phyloP scores from a whole-genome alignment of 2,888 invertebrate species.

The Phlogophora meticulosa region DNA sequence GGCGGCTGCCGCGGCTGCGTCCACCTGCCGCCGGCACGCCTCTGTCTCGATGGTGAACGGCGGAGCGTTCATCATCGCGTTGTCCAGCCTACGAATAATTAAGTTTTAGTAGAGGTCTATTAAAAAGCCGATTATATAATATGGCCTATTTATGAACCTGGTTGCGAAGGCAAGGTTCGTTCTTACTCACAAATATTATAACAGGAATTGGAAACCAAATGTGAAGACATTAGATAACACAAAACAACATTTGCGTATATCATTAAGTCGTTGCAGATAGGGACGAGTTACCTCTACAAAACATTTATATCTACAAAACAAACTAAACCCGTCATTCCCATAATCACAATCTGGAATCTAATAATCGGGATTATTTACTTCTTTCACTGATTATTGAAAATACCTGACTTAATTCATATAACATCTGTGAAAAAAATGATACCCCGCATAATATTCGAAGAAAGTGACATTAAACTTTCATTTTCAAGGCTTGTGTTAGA shows the following conservation, averaged over 20 bases:
- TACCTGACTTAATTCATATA: conserved; percentile 1
- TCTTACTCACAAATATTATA: conserved; percentile 1
- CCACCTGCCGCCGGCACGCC: conserved; percentile 80
- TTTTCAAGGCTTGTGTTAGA: conserved; percentile 66
- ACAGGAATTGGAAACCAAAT: conserved; percentile 12
- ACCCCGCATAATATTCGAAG: conserved; percentile 43
- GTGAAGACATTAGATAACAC: neutral
- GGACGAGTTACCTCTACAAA: no score
- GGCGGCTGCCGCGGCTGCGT: conserved; percentile 74
- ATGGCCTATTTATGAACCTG: neutral
- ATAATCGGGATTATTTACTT: conserved; percentile 12
- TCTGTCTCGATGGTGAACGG: conserved; percentile 87
- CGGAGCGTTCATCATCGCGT: conserved; percentile 87
- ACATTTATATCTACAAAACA: conserved; percentile 7
- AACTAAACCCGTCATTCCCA: conserved; percentile 8
- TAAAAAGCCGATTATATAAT: neutral
- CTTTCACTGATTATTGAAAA: neutral
- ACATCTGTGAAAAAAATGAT: neutral
- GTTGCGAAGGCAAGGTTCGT: neutral
- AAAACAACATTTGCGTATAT: neutral
- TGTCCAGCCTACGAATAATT: conserved; percentile 84
- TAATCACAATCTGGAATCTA: conserved; percentile 25
- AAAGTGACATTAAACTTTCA: conserved; percentile 72
- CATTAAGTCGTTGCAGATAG: conserved; percentile 6
- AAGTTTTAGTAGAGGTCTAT: neutral